Conservation (phyloP, 2,113 vertebrate species). For the Petrocephalus microphthalmus region DNA sequence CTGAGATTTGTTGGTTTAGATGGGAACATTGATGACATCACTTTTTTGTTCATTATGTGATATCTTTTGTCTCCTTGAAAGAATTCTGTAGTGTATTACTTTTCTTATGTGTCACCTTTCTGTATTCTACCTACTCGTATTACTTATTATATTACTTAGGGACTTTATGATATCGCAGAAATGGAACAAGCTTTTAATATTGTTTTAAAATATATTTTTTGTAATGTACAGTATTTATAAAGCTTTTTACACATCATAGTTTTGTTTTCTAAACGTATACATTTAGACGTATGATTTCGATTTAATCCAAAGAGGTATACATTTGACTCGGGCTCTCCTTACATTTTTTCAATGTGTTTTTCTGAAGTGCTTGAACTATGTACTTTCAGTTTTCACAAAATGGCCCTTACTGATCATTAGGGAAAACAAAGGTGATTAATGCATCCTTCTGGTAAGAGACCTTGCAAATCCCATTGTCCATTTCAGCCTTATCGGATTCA, state of each 20-base stretch:
- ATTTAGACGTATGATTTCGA: background rate
- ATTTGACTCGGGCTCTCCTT: background rate
- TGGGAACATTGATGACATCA: background rate
- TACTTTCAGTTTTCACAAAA: background rate
- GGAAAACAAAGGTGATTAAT: background rate
- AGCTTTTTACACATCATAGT: background rate
- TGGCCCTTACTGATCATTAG: background rate
- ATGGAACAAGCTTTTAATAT: background rate
- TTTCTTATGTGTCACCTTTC: background rate
- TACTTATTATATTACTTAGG: background rate
- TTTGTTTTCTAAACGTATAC: background rate
- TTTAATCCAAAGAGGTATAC: background rate
- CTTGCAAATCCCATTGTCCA: background rate
- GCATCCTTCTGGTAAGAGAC: background rate
- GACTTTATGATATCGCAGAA: background rate
- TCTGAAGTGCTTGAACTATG: background rate
- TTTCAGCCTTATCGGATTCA: background rate
- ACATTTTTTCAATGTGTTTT: background rate
- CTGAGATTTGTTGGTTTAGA: background rate
- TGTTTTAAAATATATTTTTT: background rate
- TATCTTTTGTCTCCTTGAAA: background rate
- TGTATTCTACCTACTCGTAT: background rate
- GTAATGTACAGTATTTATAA: background rate
- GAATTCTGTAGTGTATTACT: background rate
- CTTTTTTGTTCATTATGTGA: background rate